phyloP scores from a whole-genome alignment of 2,888 invertebrate genomes.

The Spodoptera picta region DNA sequence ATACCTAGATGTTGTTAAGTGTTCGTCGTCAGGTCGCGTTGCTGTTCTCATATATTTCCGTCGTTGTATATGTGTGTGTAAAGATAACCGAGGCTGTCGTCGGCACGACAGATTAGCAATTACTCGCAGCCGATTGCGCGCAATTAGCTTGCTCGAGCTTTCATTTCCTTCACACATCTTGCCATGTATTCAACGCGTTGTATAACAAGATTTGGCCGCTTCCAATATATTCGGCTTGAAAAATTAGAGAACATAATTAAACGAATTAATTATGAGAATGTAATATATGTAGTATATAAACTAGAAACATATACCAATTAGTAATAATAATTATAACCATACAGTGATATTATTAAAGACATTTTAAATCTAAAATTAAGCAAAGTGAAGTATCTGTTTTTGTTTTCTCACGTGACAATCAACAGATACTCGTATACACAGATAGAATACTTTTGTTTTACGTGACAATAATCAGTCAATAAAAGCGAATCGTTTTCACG shows the following conservation, averaged over 20 bases:
- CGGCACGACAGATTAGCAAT: slow-evolving; percentile 76
- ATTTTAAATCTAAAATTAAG: too few species aligned
- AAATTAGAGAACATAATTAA: too few species aligned
- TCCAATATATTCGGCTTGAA: too few species aligned
- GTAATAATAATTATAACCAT: too few species aligned
- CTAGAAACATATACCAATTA: too few species aligned
- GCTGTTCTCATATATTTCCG: slow-evolving; percentile 33
- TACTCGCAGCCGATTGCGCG: slow-evolving; percentile 76
- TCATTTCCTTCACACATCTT: slow-evolving; percentile 76
- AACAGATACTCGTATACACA: too few species aligned
- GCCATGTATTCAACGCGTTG: slow-evolving; percentile 20
- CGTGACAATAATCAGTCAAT: slow-evolving; percentile 47
- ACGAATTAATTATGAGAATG: too few species aligned
- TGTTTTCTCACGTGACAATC: too few species aligned
- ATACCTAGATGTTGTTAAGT: slow-evolving; percentile 24
- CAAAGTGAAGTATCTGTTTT: too few species aligned
- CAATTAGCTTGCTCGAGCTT: slow-evolving; percentile 74
- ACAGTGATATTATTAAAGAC: too few species aligned
- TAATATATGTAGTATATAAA: too few species aligned
- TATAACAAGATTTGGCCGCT: slow-evolving; percentile 8
- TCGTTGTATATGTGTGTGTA: slow-evolving; percentile 48
- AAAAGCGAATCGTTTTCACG: slow-evolving; percentile 48
- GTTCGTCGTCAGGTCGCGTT: slow-evolving; percentile 25
- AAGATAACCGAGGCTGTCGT: slow-evolving; percentile 64
- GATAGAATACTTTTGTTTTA: slow-evolving; percentile 18